Evolutionary conservation across 2,113 vertebrate genomes (phyloP).

Genomic region (Ia io): DNA sequence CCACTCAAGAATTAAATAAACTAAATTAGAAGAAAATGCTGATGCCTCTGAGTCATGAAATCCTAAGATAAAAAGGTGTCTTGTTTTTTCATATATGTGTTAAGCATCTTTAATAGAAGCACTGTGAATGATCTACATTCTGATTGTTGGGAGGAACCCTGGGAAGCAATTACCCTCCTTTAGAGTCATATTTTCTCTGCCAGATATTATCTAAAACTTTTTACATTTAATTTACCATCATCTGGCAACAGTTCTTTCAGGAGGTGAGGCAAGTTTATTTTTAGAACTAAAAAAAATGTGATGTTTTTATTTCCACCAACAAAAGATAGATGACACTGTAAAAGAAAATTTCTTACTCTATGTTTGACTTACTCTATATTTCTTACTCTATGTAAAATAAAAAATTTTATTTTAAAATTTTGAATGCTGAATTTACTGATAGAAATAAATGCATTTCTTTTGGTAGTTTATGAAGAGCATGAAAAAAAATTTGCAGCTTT

Average conservation of each 20-base stretch:
- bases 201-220: background rate
- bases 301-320: background rate
- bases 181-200: constrained; percentile 32
- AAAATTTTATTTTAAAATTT: background rate
- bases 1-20: constrained; percentile 78
- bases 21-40: constrained; percentile 82
- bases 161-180: constrained; percentile 21
- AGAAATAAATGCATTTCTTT: background rate
- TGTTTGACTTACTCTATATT: no score
- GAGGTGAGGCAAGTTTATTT: background rate
- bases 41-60: constrained; percentile 78
- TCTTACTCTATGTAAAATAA: no score
- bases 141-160: constrained; percentile 67
- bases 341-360: background rate
- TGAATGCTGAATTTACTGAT: background rate
- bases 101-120: constrained; percentile 75
- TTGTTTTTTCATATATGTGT: constrained; percentile 76
- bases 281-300: constrained; percentile 19
- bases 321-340: background rate
- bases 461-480: background rate
- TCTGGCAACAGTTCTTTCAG: background rate
- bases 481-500: background rate
- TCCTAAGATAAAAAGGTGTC: constrained; percentile 83
- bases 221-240: constrained; percentile 46
- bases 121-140: constrained; percentile 69